Percentiles rank a stretch among this genome's conserved stretches.
Evolutionary conservation across 2,888 invertebrate genomes (phyloP).

Genomic region (Erebia aethiops): DNA sequence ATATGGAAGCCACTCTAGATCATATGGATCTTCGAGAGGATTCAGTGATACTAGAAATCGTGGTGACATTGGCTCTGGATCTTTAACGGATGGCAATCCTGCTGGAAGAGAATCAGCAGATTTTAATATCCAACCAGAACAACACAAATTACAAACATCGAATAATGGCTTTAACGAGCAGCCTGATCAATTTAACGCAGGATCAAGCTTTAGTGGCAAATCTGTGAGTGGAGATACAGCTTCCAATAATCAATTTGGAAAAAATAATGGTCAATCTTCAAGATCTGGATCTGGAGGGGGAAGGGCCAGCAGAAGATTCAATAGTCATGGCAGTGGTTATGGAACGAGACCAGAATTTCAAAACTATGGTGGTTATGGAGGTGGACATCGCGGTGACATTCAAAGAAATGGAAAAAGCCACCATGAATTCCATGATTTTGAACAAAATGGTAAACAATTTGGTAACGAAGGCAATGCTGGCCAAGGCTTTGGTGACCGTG

Average conservation of each 20-base stretch:
- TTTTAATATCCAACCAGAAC: background rate
- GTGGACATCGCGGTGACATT: background rate
- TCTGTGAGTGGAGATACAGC: background rate
- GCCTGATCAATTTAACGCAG: conserved; percentile 19
- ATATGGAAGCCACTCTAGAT: conserved; percentile 6
- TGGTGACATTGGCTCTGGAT: conserved; percentile 1
- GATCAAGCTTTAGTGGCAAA: conserved; percentile 7
- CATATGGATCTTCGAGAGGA: background rate
- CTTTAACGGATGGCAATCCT: background rate
- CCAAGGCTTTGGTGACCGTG: conserved; percentile 28
- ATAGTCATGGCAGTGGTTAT: conserved; percentile 27
- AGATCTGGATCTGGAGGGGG: conserved; percentile 12
- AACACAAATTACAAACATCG: conserved; percentile 3
- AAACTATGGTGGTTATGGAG: conserved; percentile 20
- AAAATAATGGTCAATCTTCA: background rate
- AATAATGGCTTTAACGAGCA: conserved; percentile 2
- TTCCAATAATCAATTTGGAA: background rate
- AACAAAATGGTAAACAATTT: conserved; percentile 43
- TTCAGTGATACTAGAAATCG: background rate
- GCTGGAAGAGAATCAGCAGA: background rate
- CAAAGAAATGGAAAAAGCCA: conserved; percentile 39
- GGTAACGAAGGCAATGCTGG: conserved; percentile 25
- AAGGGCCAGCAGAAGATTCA: conserved; percentile 20
- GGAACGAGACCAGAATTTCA: conserved; percentile 19
- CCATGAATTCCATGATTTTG: conserved; percentile 50